These are phyloP conservation scores for Hylyphantes graminicola DNA, from an alignment of 1,140 invertebrate species.

Conservation along the genomic window DNA sequence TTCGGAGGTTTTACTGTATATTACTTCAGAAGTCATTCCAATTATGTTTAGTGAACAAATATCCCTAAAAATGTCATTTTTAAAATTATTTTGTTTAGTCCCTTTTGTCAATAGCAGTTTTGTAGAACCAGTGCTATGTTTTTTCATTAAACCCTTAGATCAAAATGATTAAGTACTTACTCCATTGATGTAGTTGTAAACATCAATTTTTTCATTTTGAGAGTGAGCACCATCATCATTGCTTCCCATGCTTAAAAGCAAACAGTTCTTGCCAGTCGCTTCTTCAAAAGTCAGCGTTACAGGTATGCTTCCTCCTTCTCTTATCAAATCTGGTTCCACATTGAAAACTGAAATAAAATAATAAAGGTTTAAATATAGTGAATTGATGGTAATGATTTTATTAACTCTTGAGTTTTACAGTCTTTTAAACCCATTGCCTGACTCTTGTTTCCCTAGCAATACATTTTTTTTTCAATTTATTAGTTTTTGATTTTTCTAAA, in stretches of 20 bases:
- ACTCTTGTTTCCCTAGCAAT: too few species aligned
- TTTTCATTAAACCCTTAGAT: not conserved
- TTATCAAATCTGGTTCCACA: constrained; percentile 91
- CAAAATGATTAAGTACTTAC: constrained; percentile 71
- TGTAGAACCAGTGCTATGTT: too few species aligned
- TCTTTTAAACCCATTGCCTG: too few species aligned
- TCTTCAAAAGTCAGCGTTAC: constrained; percentile 91
- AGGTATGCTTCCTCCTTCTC: constrained; percentile 96
- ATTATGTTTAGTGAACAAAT: too few species aligned
- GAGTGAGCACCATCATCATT: constrained; percentile 98
- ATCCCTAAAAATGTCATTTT: not conserved
- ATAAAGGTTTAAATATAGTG: constrained; percentile 8
- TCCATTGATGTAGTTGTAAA: constrained; percentile 92
- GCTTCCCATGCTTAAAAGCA: constrained; percentile 87
- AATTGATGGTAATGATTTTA: too few species aligned
- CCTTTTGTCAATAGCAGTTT: too few species aligned
- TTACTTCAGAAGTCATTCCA: too few species aligned
- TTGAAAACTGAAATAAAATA: constrained; percentile 78
- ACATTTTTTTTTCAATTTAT: too few species aligned
- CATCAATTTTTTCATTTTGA: constrained; percentile 96
- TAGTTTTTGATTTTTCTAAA: too few species aligned
- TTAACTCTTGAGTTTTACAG: too few species aligned
- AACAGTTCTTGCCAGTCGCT: constrained; percentile 90
- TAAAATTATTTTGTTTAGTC: not conserved
- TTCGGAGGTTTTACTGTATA: too few species aligned